These are phyloP conservation scores for Falco biarmicus DNA, from an alignment of 2,797 vertebrate genomes.

Conservation along the genomic window DNA sequence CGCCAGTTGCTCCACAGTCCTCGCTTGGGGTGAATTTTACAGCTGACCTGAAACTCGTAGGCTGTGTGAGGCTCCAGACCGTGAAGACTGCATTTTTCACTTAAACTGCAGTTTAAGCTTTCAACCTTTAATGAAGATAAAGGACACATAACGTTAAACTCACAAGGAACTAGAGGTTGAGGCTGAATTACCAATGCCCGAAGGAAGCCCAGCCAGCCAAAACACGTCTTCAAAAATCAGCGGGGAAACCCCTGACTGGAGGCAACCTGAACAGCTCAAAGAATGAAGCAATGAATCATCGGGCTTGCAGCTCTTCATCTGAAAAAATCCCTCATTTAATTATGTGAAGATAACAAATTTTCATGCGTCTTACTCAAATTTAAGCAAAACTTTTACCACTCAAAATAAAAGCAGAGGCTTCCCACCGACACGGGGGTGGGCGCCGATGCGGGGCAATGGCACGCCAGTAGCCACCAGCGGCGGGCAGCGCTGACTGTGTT, in stretches of 20 bases:
- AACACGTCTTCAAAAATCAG: rapidly evolving
- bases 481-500: rapidly evolving
- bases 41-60: conserved; percentile 86
- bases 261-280: background rate
- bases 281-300: background rate
- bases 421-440: background rate
- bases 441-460: background rate
- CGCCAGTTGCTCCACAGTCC: conserved; percentile 91
- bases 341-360: rapidly evolving
- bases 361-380: background rate
- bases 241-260: background rate
- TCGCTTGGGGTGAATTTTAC: conserved; percentile 70
- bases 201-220: background rate
- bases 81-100: conserved; percentile 31
- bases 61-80: conserved; percentile 81
- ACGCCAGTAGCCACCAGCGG: rapidly evolving
- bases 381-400: background rate
- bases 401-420: background rate
- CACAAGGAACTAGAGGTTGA: rapidly evolving
- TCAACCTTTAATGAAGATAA: conserved; percentile 37
- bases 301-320: background rate
- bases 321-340: background rate
- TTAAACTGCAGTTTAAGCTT: background rate
- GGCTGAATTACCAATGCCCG: background rate
- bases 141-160: rapidly evolving